Base-by-base conservation (phyloP, 2,113 vertebrate genomes). In the Scalopus aquaticus region DNA sequence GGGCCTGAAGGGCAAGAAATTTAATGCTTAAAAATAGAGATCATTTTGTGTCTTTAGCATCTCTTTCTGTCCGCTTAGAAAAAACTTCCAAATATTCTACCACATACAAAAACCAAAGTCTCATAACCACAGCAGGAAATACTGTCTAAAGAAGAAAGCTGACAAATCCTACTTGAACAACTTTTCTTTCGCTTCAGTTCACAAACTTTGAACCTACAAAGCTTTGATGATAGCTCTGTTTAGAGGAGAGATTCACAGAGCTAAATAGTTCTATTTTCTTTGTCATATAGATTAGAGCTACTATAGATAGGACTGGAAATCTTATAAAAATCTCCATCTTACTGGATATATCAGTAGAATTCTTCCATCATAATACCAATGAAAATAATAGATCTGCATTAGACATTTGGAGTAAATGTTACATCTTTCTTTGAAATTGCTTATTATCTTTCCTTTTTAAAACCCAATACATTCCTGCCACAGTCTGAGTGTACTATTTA, bases 371-470 rank as follows among this genome's bases (percentile, higher is more conserved):
- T 73, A 89, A 67, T 93, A 72, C 37, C 54, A 84, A 32, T 90
- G 80, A 95, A 95, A 93, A 91, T 35, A 93, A 93, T 67, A 69
- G 11, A 86, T 93, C 69, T 94, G 35, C 19, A 37, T 93, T 86
- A 78, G 76, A 85, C 37, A 90, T 90, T 67, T 73, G 70, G 65
- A 78, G 5, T 88, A 67, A 72, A 84, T 88, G 37, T 89, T 69
- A 80, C 65, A 96, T 69, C 51, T 83, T 94, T 80, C 77, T 87
- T 49, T 89, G 74, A 93, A 93, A 85, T 76, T 93, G 44, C 62
- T 88, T 94, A 93, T 91, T 94, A 91, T 79, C 37, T 91, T 96
- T 58, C 26, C 44, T 91, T 97, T 94, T 92, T 37, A 70, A 95
- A 93, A 69, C n/a, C 35, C 76, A 95, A 95, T 84, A 81, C 26